Base-by-base conservation (phyloP, 2,888 invertebrate species). In the Platycheirus albimanus region DNA sequence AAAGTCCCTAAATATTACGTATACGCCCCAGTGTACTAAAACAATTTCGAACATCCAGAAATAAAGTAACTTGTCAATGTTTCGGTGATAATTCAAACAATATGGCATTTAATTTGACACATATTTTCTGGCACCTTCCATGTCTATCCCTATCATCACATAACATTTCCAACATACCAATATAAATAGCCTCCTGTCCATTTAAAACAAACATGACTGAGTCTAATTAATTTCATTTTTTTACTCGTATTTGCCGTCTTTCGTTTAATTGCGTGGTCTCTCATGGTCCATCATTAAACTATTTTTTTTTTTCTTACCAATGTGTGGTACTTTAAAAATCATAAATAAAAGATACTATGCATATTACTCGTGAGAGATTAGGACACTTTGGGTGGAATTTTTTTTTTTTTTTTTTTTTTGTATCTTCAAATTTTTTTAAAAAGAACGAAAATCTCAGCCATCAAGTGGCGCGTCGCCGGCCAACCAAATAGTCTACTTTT, bases 361-460 rank as follows among this genome's bases (percentile, higher is more conserved):
- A 33, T 8, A 33, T 33, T 38, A 72, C 52, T 69, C 52, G 58
- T 20, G 38, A 13, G 30, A 51, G 78, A 66, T 78, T 78, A 66
- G 45, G 58, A 72, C 52, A 78, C 52, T 43, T 71, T 66, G 36
- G 36, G 43, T 52, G 49, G n/a, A n/a, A 43, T 2, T 43, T 28
- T 58, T 41, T n/a, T 47, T 11, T 20, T 20, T 36, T 0, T 0
- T 36, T n/a, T 58, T 58, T 51, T 6, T 7, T n/a, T n/a, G n/a
- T n/a, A n/a, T n/a, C n/a, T n/a, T n/a, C n/a, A n/a, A 58, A 24
- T n/a, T 54, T 54, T 20, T 58, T 28, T 19, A 17, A n/a, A n/a
- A n/a, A 64, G 13, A 45, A 52, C 33, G 10, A 38, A 41, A 52
- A 64, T 45, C 17, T 13, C 20, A 17, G 13, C 52, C 69, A 61